Evolutionary conservation across 2,888 invertebrate genomes (phyloP), one percentile per base, ranked within the genome.

Genomic region (Tetrapedia diversipes): DNA sequence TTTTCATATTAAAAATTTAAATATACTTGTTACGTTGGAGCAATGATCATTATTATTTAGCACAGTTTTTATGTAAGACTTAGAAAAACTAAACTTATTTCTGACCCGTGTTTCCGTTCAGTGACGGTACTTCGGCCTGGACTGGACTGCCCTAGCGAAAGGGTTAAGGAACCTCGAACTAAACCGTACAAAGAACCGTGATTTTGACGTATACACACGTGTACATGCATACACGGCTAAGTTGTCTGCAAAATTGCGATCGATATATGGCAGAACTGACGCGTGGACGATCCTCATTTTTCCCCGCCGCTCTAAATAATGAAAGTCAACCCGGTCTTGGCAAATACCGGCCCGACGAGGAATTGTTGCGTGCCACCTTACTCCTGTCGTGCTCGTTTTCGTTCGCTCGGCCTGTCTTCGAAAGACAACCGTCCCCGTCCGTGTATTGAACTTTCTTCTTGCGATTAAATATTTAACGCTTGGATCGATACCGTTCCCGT

Each of bases 401-500:
- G 72, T 79, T 70, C 73, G 74, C 65, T 63, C 73, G 65, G 54
- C 61, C 80, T 77, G 83, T 83, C 84, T 85, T 85, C 83, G 81
- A 80, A 83, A 84, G 85, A 84, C 84, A 85, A 81, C 79, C 85
- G 72, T 75, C 76, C 75, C 59, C 71, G 71, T 71, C 64, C 77
- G 86, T 85, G 86, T 90, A 89, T 89, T 88, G 90, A 90, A 89
- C 89, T 89, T 89, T 84, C 86, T 87, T 86, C 80, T 86, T 80
- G 75, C 83, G 87, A 88, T 87, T 90, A 85, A 90, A 89, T 89
- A 89, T 89, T 86, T 86, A 87, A 87, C 84, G 81, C 65, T 6
- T 69, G 79, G 89, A 88, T 89, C 89, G 86, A 89, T 89, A 86
- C 74, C 66, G 70, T 82, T 85, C 77, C n/a, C 73, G 68, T 79